A percentile compares a stretch with the other conserved stretches of the same genome.
phyloP scores from a whole-genome alignment of 1,140 invertebrate species.

The Eubasilissa regina region DNA sequence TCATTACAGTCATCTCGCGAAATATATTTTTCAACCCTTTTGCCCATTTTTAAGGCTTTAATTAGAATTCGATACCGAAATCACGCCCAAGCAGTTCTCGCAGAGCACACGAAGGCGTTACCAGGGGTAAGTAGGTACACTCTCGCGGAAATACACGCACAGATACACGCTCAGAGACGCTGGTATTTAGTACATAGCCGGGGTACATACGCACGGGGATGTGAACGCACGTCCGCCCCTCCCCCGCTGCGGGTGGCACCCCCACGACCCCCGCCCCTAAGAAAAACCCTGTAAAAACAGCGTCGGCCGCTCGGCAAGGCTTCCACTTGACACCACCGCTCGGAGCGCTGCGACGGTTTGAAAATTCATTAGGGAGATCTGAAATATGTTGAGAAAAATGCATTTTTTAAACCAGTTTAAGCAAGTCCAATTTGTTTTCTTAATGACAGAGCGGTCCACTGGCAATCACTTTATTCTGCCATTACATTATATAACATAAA shows the following conservation, averaged over 20 bases:
- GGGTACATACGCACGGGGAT: constrained; percentile 45
- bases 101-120: constrained; percentile 10
- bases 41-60: constrained; percentile 40
- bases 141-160: constrained; percentile 17
- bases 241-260: constrained; percentile 14
- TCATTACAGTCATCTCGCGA: constrained; percentile 39
- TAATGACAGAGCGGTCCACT: no score
- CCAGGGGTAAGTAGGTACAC: constrained; percentile 13
- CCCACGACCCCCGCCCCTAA: neutral
- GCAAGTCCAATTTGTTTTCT: no score
- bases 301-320: constrained; percentile 49
- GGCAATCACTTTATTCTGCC: no score
- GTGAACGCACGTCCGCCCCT: constrained; percentile 55
- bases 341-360: constrained; percentile 46
- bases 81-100: constrained; percentile 29
- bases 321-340: constrained; percentile 38
- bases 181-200: constrained; percentile 25
- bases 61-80: constrained; percentile 46
- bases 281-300: constrained; percentile 58
- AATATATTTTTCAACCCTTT: constrained; percentile 45
- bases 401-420: no score
- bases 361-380: constrained; percentile 50
- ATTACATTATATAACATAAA: no score
- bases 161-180: neutral
- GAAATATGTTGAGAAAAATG: constrained; percentile 34